phyloP scores from a whole-genome alignment of 1,140 invertebrate genomes.

The Trigoniulus corallinus region DNA sequence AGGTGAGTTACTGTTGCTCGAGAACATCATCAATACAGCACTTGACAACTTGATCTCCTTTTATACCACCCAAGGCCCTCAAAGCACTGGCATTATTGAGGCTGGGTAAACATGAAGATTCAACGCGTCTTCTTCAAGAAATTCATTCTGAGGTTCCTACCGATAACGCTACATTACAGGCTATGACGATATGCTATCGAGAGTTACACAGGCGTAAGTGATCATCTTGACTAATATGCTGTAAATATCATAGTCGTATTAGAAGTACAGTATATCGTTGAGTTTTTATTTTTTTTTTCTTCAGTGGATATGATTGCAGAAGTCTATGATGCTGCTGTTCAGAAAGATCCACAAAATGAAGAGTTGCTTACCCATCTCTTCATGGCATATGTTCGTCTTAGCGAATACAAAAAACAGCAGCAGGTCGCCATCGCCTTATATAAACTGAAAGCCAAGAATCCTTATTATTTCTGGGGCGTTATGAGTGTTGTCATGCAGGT shows the following conservation, averaged over 20 bases:
- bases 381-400: conserved; percentile 81
- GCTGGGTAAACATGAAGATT: conserved; percentile 63
- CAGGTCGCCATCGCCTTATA: conserved; percentile 72
- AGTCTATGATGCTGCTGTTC: conserved; percentile 73
- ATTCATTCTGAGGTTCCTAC: conserved; percentile 64
- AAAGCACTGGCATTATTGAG: conserved; percentile 78
- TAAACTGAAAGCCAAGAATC: conserved; percentile 80
- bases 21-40: too few relatives aligned
- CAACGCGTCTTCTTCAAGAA: conserved; percentile 49
- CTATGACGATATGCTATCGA: conserved; percentile 87
- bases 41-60: too few relatives aligned
- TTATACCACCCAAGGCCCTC: conserved; percentile 41
- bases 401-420: conserved; percentile 82
- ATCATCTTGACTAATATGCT: background rate
- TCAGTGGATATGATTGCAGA: conserved; percentile 65
- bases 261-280: too few relatives aligned
- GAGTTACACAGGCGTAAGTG: conserved; percentile 73
- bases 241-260: too few relatives aligned
- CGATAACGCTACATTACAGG: conserved; percentile 84
- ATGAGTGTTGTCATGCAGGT: conserved; percentile 92
- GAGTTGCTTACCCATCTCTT: conserved; percentile 85
- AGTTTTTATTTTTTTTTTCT: conserved; percentile 19
- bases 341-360: conserved; percentile 70
- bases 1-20: conserved; percentile 32
- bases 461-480: conserved; percentile 94